Percentiles rank a stretch among this genome's conserved stretches.
Evolutionary conservation across 2,797 vertebrate species (phyloP).

Genomic region (Malacoctenus gilli): DNA sequence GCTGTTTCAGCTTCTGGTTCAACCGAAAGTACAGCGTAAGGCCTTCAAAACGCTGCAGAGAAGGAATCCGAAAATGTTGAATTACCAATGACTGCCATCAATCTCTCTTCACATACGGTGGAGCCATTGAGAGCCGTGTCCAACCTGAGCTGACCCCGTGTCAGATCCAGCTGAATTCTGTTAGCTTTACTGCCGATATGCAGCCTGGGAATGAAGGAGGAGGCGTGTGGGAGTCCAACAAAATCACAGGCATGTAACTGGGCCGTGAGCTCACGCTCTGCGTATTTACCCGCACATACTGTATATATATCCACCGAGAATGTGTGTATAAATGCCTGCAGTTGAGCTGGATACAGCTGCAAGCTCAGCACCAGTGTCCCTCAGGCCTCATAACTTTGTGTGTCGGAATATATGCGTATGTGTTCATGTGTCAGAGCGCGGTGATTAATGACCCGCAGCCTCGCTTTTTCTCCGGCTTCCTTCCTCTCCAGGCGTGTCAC

Average conservation of each 20-base stretch:
- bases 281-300: constrained; percentile 20
- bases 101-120: not conserved
- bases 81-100: not conserved
- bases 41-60: too few relatives aligned
- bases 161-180: constrained; percentile 33
- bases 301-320: constrained; percentile 21
- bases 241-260: constrained; percentile 43
- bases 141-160: constrained; percentile 37
- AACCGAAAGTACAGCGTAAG: too few relatives aligned
- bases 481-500: constrained; percentile 75
- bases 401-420: constrained; percentile 21
- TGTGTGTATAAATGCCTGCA: constrained; percentile 37
- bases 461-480: constrained; percentile 74
- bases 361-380: constrained; percentile 42
- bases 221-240: constrained; percentile 18
- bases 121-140: not conserved
- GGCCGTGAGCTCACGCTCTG: constrained; percentile 46
- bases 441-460: constrained; percentile 79
- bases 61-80: not conserved
- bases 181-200: constrained; percentile 21
- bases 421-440: constrained; percentile 64
- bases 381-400: constrained; percentile 15
- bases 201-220: constrained; percentile 22
- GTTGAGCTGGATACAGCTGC: constrained; percentile 50
- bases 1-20: too few relatives aligned